phyloP scores from a whole-genome alignment of 2,113 vertebrate genomes.

The Fulmarus glacialis region DNA sequence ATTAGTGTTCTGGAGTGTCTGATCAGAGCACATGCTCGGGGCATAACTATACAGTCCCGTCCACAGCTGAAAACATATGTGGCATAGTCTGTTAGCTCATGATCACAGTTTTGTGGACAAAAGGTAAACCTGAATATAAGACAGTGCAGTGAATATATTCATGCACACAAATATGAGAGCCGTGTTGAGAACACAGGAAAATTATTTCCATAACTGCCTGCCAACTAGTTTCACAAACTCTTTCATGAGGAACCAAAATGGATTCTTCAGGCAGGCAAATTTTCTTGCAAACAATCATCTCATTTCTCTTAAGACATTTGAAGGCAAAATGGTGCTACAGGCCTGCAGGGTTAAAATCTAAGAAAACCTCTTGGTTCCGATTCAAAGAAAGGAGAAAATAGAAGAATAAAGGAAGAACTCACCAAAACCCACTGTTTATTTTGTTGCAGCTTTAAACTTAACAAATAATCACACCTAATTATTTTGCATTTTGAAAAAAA shows the following conservation, averaged over 20 bases:
- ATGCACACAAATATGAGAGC: not conserved
- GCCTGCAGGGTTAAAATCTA: not conserved
- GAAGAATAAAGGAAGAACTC: not conserved
- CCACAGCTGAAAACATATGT: not conserved
- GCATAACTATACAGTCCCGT: not conserved
- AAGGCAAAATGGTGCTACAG: not conserved
- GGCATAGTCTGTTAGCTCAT: not conserved
- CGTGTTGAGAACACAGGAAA: not conserved
- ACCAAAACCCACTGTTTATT: not conserved
- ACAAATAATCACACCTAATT: not conserved
- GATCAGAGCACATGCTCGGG: not conserved
- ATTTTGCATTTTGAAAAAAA: not conserved
- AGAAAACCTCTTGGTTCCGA: not conserved
- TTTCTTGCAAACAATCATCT: not conserved
- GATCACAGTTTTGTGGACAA: not conserved
- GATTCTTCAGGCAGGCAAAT: not conserved
- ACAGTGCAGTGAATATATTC: not conserved
- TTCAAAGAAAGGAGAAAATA: not conserved
- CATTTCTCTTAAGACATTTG: not conserved
- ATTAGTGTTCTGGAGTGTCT: not conserved
- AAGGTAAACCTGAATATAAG: not conserved
- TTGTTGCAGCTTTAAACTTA: not conserved
- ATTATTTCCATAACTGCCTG: not conserved
- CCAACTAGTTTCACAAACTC: not conserved
- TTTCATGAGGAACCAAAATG: not conserved